Percentiles rank a stretch among this genome's conserved stretches.
Evolutionary conservation across 2,113 vertebrate species (phyloP).

Genomic region (Hemiprocne comata): DNA sequence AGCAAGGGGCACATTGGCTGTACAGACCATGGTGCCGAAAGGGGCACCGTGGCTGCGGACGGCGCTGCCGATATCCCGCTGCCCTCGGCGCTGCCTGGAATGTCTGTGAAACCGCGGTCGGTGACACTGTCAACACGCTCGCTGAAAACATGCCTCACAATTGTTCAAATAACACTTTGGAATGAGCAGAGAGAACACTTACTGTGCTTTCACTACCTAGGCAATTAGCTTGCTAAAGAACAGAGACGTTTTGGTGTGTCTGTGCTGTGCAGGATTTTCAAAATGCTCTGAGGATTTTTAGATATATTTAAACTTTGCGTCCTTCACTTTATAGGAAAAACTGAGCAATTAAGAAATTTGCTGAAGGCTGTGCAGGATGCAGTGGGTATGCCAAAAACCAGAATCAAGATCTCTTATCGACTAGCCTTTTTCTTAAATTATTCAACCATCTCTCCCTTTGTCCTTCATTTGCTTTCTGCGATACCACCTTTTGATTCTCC

Average conservation of each 20-base stretch:
- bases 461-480: background rate
- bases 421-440: background rate
- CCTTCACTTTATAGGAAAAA: background rate
- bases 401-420: background rate
- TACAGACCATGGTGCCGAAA: background rate
- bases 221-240: background rate
- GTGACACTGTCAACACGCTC: background rate
- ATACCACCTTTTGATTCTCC: background rate
- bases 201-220: rapidly evolving
- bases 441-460: background rate
- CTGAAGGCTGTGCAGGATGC: background rate
- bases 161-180: background rate
- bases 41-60: background rate
- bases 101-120: rapidly evolving
- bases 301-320: background rate
- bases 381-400: background rate
- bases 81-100: background rate
- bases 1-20: background rate
- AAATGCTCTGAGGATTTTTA: background rate
- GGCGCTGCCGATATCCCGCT: rapidly evolving
- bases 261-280: rapidly evolving
- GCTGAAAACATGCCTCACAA: background rate
- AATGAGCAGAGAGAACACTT: background rate
- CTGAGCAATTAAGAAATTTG: background rate
- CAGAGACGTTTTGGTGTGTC: rapidly evolving